Evolutionary conservation across 2,888 invertebrate genomes (phyloP).

Genomic region (Calameuta filiformis): DNA sequence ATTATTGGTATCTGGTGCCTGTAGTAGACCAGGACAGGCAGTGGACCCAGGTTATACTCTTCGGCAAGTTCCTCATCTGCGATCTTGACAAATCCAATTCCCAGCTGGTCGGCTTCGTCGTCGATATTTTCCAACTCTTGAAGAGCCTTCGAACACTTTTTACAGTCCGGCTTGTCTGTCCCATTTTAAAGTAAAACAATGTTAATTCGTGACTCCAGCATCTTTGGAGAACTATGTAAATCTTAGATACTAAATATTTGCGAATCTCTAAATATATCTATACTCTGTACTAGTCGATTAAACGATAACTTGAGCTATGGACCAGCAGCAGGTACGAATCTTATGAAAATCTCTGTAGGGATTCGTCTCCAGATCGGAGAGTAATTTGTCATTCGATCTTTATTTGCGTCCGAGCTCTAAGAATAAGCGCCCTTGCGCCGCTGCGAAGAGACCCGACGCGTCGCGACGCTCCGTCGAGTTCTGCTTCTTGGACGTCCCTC

Average conservation of each 20-base stretch:
- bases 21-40: conserved; percentile 93
- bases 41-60: conserved; percentile 89
- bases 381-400: conserved; percentile 1
- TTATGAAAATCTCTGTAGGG: too few relatives aligned
- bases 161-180: conserved; percentile 92
- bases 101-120: conserved; percentile 93
- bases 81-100: conserved; percentile 94
- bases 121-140: conserved; percentile 94
- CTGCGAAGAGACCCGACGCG: background rate
- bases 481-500: background rate
- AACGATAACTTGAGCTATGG: too few relatives aligned
- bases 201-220: conserved; percentile 14
- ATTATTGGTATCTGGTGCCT: conserved; percentile 94
- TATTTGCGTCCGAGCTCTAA: conserved; percentile 5
- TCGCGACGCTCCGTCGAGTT: background rate
- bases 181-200: conserved; percentile 55
- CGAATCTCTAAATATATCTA: too few relatives aligned
- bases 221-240: too few relatives aligned
- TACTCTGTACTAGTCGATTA: too few relatives aligned
- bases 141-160: conserved; percentile 89
- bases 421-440: conserved; percentile 4
- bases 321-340: too few relatives aligned
- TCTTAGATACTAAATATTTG: too few relatives aligned
- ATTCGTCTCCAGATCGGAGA: background rate
- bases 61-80: conserved; percentile 91